Evolutionary conservation across 2,797 vertebrate species (phyloP).

Genomic region (Dendrocincla tyrannina): DNA sequence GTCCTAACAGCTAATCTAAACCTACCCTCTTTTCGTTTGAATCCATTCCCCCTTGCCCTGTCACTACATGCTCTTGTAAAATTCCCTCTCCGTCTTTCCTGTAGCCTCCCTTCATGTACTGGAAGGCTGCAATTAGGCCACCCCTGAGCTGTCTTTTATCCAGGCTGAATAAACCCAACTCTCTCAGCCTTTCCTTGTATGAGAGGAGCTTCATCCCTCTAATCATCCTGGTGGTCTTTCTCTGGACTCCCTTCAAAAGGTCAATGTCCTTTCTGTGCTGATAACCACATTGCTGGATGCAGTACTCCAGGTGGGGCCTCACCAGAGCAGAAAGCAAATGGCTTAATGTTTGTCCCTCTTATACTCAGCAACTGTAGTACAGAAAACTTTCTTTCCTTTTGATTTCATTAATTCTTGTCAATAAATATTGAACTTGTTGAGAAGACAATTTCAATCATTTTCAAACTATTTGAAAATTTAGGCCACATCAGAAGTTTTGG

Average conservation of each 20-base stretch:
- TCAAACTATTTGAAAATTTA: not conserved
- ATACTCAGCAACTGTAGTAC: not conserved
- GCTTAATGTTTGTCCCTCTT: not conserved
- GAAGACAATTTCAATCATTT: not conserved
- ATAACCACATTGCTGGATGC: not conserved
- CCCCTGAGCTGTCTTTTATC: rapidly evolving
- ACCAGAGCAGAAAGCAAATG: not conserved
- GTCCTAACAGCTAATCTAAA: not conserved
- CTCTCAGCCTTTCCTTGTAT: not conserved
- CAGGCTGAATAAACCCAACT: not conserved
- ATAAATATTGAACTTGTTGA: not conserved
- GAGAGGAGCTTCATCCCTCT: not conserved
- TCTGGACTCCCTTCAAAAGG: not conserved
- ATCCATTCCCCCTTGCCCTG: not conserved
- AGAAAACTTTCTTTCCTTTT: not conserved
- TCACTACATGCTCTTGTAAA: not conserved
- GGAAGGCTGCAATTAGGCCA: not conserved
- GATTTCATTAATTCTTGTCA: not conserved
- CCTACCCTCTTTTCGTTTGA: not conserved
- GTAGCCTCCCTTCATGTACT: not conserved
- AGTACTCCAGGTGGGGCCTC: not conserved
- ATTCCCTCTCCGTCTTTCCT: not conserved
- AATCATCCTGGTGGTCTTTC: not conserved
- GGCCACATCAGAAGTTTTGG: not conserved
- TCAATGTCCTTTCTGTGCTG: not conserved